Evolutionary conservation across 2,888 invertebrate species (phyloP).

Genomic region (Adelognathus sp.): DNA sequence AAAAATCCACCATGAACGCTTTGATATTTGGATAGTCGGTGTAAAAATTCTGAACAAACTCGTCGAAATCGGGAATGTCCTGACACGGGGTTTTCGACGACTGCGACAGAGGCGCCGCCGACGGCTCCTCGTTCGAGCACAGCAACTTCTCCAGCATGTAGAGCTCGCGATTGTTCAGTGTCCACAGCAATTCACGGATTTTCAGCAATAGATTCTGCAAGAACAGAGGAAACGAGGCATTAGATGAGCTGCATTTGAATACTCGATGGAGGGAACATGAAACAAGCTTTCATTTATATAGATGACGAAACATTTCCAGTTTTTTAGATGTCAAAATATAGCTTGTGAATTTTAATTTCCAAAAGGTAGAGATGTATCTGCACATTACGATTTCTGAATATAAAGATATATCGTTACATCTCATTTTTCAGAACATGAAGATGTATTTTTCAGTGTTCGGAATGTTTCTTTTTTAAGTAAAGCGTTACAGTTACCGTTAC

Average conservation of each 20-base stretch:
- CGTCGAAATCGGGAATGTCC: constrained; percentile 84
- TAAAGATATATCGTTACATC: too few relatives aligned
- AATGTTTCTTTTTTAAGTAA: too few relatives aligned
- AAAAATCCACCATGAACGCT: constrained; percentile 83
- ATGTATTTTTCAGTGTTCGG: too few relatives aligned
- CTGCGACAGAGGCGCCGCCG: constrained; percentile 71
- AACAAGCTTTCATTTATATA: too few relatives aligned
- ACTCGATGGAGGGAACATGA: too few relatives aligned
- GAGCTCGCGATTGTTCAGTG: constrained; percentile 92
- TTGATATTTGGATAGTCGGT: constrained; percentile 87
- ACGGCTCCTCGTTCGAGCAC: constrained; percentile 92
- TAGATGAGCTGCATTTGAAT: not conserved
- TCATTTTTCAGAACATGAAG: too few relatives aligned
- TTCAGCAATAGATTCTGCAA: constrained; percentile 91
- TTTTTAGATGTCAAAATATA: too few relatives aligned
- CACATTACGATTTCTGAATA: too few relatives aligned
- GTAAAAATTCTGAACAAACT: constrained; percentile 88
- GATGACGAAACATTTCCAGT: too few relatives aligned
- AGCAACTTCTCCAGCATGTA: constrained; percentile 92
- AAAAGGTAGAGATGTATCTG: too few relatives aligned
- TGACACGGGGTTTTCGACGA: constrained; percentile 69
- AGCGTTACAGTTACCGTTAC: too few relatives aligned
- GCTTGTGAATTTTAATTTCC: too few relatives aligned
- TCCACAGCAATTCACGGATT: constrained; percentile 95
- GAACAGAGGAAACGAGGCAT: not conserved